Evolutionary conservation across 2,888 invertebrate genomes (phyloP).

Genomic region (Sinotaia quadrata): DNA sequence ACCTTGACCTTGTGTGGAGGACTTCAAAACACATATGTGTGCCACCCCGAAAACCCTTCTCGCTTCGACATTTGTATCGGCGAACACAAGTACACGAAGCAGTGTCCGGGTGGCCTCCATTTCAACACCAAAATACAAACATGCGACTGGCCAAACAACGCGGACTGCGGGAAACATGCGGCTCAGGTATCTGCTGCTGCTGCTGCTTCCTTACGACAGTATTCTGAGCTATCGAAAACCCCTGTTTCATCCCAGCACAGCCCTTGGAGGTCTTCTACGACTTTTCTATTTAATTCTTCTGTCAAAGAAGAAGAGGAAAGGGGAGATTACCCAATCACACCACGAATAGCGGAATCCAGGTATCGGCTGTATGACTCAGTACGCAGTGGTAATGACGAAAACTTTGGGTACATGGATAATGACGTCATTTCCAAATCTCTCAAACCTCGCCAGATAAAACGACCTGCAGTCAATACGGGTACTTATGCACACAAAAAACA

Average conservation of each 20-base stretch:
- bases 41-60: slow-evolving; percentile 38
- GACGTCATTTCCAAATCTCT: no score
- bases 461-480: neutral
- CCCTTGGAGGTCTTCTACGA: neutral
- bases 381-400: neutral
- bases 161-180: slow-evolving; percentile 37
- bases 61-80: slow-evolving; percentile 43
- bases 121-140: slow-evolving; percentile 47
- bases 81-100: slow-evolving; percentile 39
- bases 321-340: no score
- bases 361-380: neutral
- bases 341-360: neutral
- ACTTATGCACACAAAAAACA: neutral
- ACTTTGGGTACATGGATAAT: no score
- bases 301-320: no score
- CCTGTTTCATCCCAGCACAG: neutral
- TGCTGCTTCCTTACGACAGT: neutral
- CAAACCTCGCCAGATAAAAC: no score
- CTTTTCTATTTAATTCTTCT: no score
- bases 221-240: neutral
- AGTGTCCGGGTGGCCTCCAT: slow-evolving; percentile 45
- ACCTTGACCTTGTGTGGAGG: no score
- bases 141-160: slow-evolving; percentile 52
- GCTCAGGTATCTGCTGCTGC: neutral
- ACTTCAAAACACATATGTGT: slow-evolving; percentile 35